Evolutionary conservation across 2,888 invertebrate genomes (phyloP).

Genomic region (Xanthia togata): DNA sequence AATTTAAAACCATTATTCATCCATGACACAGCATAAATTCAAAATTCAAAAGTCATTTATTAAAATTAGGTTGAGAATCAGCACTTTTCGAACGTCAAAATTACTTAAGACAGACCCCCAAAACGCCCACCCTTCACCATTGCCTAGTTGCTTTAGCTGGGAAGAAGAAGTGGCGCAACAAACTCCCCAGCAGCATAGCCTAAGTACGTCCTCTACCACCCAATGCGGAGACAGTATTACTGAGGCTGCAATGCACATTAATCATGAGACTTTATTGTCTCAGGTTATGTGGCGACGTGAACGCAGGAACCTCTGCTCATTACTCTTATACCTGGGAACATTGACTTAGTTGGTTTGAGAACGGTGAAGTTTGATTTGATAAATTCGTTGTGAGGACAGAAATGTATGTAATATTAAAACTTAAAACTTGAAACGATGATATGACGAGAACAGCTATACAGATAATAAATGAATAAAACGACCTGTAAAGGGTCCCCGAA

Average conservation of each 20-base stretch:
- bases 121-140: too few relatives aligned
- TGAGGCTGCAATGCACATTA: constrained; percentile 57
- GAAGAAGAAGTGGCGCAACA: too few relatives aligned
- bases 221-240: constrained; percentile 42
- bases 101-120: too few relatives aligned
- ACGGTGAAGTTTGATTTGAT: constrained; percentile 17
- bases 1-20: background rate
- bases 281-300: constrained; percentile 47
- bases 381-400: constrained; percentile 3
- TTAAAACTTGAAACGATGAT: background rate
- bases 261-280: constrained; percentile 63
- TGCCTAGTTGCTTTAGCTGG: too few relatives aligned
- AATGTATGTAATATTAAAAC: too few relatives aligned
- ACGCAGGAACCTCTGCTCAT: constrained; percentile 55
- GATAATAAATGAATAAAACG: background rate
- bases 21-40: constrained; percentile 61
- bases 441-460: background rate
- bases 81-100: too few relatives aligned
- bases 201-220: constrained; percentile 56
- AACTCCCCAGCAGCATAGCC: too few relatives aligned
- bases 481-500: too few relatives aligned
- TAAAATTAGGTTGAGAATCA: too few relatives aligned
- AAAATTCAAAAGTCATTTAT: too few relatives aligned
- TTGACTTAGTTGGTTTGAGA: constrained; percentile 11
- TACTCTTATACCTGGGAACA: constrained; percentile 32